Base-by-base conservation (phyloP, 2,888 invertebrate species). In the Euspilapteryx auroguttella region DNA sequence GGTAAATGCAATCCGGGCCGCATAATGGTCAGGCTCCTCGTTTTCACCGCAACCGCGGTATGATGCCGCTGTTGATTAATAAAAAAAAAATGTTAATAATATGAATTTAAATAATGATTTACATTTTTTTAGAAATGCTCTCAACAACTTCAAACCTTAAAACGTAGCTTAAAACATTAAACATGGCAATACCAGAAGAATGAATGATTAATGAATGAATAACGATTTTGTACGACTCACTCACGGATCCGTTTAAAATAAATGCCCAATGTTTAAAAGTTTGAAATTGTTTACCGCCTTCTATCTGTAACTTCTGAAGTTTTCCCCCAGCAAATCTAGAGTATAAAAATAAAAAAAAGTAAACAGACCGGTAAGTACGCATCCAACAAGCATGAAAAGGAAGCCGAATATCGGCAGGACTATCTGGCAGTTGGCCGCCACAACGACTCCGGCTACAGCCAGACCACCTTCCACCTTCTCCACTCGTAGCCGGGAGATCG, bases 391-490 rank as follows among this genome's bases (percentile, higher is more conserved):
- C 57, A 87, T 79, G 54, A 87, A 88, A 33, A 88, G 76, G 52
- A 85, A 84, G 26, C 87, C 87, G 55, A 87, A 88, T 39, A 86
- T 85, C 14, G 87, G 87, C 37, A 88, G 71, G 34, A 86, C 83
- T 39, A 87, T 83, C 57, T 87, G 87, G 54, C 87, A 88, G 62
- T 86, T 87, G 38, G 86, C 86, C 21, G 86, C 86, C 24, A 87
- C 82, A 11, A 86, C 85, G 29, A 87, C 85, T 3, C 87, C 87
- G 8, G 87, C 86, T 24, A 87, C 86, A 55, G 86, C 83, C 32
- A 88, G 71, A 13, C 87, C 87, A 27, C 86, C 86, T 50, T 87
- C 86, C 55, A 86, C 85, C 57, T 86, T 86, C 63, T 87, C 87
- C 37, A 87, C 85, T 37, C 85, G 79, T 29, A 85, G 71, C 30